phyloP scores from a whole-genome alignment of 2,113 vertebrate genomes.

The Anguilla rostrata region DNA sequence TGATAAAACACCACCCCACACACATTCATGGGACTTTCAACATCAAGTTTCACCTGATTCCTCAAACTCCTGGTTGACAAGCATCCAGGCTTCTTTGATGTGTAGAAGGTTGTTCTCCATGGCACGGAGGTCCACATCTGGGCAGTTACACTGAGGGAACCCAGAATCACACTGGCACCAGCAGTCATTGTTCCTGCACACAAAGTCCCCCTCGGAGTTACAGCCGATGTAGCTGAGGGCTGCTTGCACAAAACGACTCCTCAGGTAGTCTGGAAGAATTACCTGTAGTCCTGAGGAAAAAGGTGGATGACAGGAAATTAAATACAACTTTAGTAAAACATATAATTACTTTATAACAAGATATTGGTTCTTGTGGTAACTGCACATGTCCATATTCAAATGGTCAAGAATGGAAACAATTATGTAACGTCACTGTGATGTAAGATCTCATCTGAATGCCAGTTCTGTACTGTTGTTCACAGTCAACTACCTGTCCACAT shows the following conservation, averaged over 20 bases:
- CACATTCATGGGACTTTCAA: not conserved
- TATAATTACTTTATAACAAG: not conserved
- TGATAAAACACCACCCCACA: not conserved
- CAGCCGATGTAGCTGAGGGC: constrained; percentile 94
- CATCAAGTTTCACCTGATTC: constrained; percentile 76
- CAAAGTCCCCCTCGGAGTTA: constrained; percentile 84
- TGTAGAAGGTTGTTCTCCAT: constrained; percentile 84
- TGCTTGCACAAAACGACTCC: constrained; percentile 81
- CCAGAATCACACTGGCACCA: constrained; percentile 82
- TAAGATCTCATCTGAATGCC: not conserved
- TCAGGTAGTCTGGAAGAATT: constrained; percentile 84
- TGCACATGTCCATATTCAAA: too few relatives aligned
- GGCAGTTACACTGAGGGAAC: constrained; percentile 91
- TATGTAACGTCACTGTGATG: not conserved
- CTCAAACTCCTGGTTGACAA: constrained; percentile 83
- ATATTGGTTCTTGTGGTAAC: too few relatives aligned
- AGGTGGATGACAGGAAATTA: not conserved
- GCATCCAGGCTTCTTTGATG: constrained; percentile 76
- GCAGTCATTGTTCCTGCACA: constrained; percentile 85
- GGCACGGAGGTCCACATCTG: constrained; percentile 78
- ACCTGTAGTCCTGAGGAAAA: constrained; percentile 85
- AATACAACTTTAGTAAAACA: too few relatives aligned
- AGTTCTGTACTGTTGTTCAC: too few relatives aligned
- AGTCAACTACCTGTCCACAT: too few relatives aligned
- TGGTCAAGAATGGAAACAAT: too few relatives aligned